A percentile compares a stretch with the other conserved stretches of the same genome.
These are phyloP conservation scores for Eupeodes latifasciatus DNA, from an alignment of 2,888 invertebrate species.

Conservation along the genomic window DNA sequence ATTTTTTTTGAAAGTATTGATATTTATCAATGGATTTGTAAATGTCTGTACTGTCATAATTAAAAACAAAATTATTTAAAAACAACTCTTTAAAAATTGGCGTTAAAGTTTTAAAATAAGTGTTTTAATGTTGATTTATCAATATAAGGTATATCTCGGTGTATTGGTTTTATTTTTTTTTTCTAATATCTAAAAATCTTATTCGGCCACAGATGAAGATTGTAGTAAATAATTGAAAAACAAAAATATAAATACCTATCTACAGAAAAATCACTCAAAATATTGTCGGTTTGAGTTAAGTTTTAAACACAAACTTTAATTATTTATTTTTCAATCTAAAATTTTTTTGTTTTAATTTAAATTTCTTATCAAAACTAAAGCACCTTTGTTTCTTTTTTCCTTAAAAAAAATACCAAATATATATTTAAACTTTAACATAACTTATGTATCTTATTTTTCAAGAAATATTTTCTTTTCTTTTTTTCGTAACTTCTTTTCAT, in stretches of 20 bases:
- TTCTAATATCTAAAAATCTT: background rate
- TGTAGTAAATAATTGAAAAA: slow-evolving; percentile 5
- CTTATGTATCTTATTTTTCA: slow-evolving; percentile 48
- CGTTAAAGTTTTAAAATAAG: slow-evolving; percentile 53
- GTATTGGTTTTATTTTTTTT: slow-evolving; percentile 19
- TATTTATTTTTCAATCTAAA: slow-evolving; percentile 6
- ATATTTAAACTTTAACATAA: slow-evolving; percentile 42
- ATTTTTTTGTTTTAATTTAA: slow-evolving; percentile 3
- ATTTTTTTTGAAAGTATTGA: slow-evolving; percentile 43
- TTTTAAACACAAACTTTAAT: background rate
- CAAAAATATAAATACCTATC: background rate
- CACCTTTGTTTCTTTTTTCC: slow-evolving; percentile 54
- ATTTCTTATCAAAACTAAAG: slow-evolving; percentile 47
- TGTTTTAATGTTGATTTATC: slow-evolving; percentile 66
- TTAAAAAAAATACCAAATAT: slow-evolving; percentile 32
- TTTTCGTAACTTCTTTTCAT: slow-evolving; percentile 67
- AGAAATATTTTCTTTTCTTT: slow-evolving; percentile 32
- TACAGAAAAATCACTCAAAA: background rate
- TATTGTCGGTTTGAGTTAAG: slow-evolving; percentile 17
- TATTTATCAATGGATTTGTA: slow-evolving; percentile 58
- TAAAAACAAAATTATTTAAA: background rate
- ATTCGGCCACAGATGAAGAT: slow-evolving; percentile 3
- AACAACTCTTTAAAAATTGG: slow-evolving; percentile 54
- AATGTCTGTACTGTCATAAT: slow-evolving; percentile 59
- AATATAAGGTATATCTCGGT: slow-evolving; percentile 44